Evolutionary conservation across 64 coral and sea anemone species (phyloP), one percentile per base, ranked within the genome.

Genomic region (Montipora capricornis): DNA sequence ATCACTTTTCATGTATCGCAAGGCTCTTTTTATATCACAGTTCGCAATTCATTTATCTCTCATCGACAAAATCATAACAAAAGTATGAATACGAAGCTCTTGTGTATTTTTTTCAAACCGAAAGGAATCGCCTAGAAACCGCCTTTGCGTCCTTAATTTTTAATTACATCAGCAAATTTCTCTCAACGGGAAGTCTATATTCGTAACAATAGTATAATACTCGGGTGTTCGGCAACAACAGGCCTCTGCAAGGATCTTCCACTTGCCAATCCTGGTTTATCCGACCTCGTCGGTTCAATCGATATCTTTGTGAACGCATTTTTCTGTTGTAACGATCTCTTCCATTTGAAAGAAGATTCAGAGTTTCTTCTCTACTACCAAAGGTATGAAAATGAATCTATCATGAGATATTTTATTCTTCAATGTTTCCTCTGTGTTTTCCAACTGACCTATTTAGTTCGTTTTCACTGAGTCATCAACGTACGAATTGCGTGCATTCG

Each of bases 121-220:
- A 71, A 47, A 5, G 29, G 3, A 47, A 10, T 66, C 10, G 37
- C 60, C 62, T 86, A 45, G 82, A 86, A 73, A 86, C 64, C 6
- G 8, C 16, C n/a, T 29, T 49, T 71, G 47, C n/a, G 68, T 49
- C 44, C 66, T 86, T 47, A 73, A 86, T 71, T 71, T 73, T 86
- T 86, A 69, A 86, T 86, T 53, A 47, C 5, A 83, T 67, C 59
- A 37, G 16, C 46, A 17, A n/a, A 49, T 16, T 16, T 15, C 13
- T 49, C 44, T 10, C 82, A 9, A 20, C 37, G 14, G 82, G 82
- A 86, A 71, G 82, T 86, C 44, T 50, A 49, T 86, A 48, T 86
- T 71, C 44, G 82, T 46, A 86, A 86, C 82, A 86, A 86, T 71
- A 73, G 82, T 1, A 49, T 19, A 84, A 47, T 71, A 3, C 14